These are phyloP conservation scores for Chauna torquata DNA, from an alignment of 2,113 vertebrate species.

Conservation along the genomic window DNA sequence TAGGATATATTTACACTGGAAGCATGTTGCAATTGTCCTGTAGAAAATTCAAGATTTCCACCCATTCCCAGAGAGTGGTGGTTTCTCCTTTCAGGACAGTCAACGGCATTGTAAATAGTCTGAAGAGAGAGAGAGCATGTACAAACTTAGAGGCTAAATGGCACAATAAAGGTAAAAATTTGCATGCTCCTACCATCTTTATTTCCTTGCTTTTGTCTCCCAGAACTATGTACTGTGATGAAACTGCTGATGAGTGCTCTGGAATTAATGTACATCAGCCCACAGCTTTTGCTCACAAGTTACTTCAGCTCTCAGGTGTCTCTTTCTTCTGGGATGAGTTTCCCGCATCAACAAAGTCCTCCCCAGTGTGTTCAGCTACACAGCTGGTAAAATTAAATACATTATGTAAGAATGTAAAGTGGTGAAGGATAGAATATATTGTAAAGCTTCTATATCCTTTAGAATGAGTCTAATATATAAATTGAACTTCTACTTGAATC, in stretches of 20 bases:
- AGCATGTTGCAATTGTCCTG: not conserved
- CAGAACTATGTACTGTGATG: constrained; percentile 93
- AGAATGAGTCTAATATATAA: not conserved
- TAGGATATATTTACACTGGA: not conserved
- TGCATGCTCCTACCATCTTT: not conserved
- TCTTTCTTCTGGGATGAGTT: constrained; percentile 96
- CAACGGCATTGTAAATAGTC: not conserved
- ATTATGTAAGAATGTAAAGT: not conserved
- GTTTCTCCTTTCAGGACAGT: not conserved
- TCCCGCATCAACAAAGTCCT: constrained; percentile 86
- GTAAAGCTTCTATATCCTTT: not conserved
- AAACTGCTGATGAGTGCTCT: constrained; percentile 88
- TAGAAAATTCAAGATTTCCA: not conserved
- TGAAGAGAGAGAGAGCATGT: not conserved
- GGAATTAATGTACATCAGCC: constrained; percentile 93
- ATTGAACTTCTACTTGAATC: not conserved
- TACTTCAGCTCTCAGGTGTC: constrained; percentile 90
- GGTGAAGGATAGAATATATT: not conserved
- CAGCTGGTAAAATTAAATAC: constrained; percentile 79
- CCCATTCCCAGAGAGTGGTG: not conserved
- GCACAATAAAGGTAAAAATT: not conserved
- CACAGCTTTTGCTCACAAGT: constrained; percentile 94
- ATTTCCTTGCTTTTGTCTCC: constrained; percentile 40
- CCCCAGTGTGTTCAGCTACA: constrained; percentile 86
- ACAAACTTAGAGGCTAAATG: not conserved